Evolutionary conservation across 2,888 invertebrate genomes (phyloP).

Genomic region (Tyria jacobaeae): DNA sequence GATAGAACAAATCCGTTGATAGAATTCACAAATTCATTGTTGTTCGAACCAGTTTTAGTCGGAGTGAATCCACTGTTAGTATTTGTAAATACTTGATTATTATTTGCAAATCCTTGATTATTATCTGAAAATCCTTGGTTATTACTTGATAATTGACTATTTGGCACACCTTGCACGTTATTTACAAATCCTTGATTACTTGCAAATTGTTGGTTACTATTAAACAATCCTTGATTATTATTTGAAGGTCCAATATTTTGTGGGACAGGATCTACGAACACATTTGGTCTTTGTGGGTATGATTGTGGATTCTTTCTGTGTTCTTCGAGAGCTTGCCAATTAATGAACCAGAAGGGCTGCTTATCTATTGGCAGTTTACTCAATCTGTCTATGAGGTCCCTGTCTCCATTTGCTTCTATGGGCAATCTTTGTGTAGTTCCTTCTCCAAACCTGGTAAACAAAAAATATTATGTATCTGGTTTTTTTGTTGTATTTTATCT

Average conservation of each 20-base stretch:
- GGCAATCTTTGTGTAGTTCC: slow-evolving; percentile 82
- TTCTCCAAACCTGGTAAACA: slow-evolving; percentile 75
- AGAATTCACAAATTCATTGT: neutral
- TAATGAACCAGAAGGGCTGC: slow-evolving; percentile 91
- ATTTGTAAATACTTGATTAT: slow-evolving; percentile 4
- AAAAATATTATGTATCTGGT: slow-evolving; percentile 19
- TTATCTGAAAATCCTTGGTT: slow-evolving; percentile 6
- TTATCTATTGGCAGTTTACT: slow-evolving; percentile 88
- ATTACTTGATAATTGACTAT: neutral
- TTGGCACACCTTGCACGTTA: slow-evolving; percentile 3
- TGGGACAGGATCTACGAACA: slow-evolving; percentile 53
- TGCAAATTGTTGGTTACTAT: slow-evolving; percentile 3
- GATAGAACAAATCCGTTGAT: neutral
- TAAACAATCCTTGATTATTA: neutral
- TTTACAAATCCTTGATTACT: slow-evolving; percentile 8
- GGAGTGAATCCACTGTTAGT: slow-evolving; percentile 2
- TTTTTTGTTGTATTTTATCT: no score
- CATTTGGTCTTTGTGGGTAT: slow-evolving; percentile 68
- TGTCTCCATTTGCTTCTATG: slow-evolving; percentile 89
- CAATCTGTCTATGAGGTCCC: slow-evolving; percentile 87
- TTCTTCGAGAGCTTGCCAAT: slow-evolving; percentile 89
- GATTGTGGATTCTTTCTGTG: slow-evolving; percentile 79
- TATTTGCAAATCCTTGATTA: slow-evolving; percentile 9
- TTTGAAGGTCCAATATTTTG: slow-evolving; percentile 12
- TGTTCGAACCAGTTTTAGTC: neutral